Evolutionary conservation across 2,888 invertebrate species (phyloP).

Genomic region (Pimpla rufipes): DNA sequence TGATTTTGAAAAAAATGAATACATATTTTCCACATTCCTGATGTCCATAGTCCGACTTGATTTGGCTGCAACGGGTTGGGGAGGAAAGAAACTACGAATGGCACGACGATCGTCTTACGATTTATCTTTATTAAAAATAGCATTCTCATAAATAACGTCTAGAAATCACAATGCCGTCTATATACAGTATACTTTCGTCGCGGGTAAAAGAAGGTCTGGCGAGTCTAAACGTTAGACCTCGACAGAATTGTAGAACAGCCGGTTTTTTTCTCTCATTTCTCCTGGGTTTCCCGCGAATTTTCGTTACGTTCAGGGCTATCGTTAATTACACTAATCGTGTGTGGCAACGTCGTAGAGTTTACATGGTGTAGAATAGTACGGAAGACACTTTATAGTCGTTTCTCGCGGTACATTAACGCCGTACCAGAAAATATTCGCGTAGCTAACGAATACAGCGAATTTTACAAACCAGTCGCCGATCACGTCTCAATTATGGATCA

Average conservation of each 20-base stretch:
- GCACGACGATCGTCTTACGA: constrained; percentile 58
- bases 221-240: constrained; percentile 37
- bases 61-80: background rate
- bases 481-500: background rate
- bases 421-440: background rate
- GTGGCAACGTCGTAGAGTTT: background rate
- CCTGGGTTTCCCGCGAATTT: background rate
- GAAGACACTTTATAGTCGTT: constrained; percentile 6
- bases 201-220: constrained; percentile 32
- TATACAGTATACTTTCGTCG: constrained; percentile 49
- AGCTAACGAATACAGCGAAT: constrained; percentile 16
- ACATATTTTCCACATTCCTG: too few species aligned
- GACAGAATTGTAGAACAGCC: constrained; percentile 21
- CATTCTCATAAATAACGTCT: constrained; percentile 74
- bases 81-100: background rate
- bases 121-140: constrained; percentile 77
- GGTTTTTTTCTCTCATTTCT: background rate
- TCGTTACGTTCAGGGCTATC: constrained; percentile 3
- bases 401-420: constrained; percentile 2
- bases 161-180: constrained; percentile 74
- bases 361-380: constrained; percentile 7
- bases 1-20: background rate
- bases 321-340: constrained; percentile 14
- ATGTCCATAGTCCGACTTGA: too few species aligned
- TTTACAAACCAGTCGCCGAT: background rate